Evolutionary conservation across 1,140 invertebrate species (phyloP).

Genomic region (Anadara kagoshimensis): DNA sequence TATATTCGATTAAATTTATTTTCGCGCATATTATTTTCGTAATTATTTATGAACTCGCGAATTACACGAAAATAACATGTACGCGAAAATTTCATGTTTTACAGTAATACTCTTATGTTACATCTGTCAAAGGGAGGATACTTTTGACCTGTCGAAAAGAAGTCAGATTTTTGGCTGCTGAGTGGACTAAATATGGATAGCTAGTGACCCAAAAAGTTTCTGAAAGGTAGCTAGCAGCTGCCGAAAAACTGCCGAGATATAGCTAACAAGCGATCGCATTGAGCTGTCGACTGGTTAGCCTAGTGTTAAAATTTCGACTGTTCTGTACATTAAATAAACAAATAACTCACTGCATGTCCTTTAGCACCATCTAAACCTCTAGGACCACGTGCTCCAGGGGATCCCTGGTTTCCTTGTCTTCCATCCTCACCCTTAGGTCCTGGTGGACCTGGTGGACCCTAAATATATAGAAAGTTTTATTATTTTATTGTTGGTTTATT

Average conservation of each 20-base stretch:
- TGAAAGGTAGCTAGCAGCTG: too few relatives aligned
- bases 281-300: background rate
- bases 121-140: background rate
- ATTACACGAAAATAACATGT: too few relatives aligned
- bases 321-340: too few relatives aligned
- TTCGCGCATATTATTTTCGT: too few relatives aligned
- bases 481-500: too few relatives aligned
- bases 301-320: background rate
- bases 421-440: conserved; percentile 59
- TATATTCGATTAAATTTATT: background rate
- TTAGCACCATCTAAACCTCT: conserved; percentile 76
- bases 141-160: too few relatives aligned
- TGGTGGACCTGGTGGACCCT: conserved; percentile 79
- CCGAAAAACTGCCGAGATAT: too few relatives aligned
- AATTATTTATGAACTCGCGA: too few relatives aligned
- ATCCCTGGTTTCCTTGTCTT: conserved; percentile 61
- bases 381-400: conserved; percentile 81
- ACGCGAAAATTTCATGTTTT: too few relatives aligned
- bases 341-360: conserved; percentile 74
- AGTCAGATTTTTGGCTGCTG: background rate
- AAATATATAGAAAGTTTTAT: conserved; percentile 12
- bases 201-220: too few relatives aligned
- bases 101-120: background rate
- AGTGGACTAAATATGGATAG: too few relatives aligned
- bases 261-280: background rate